Evolutionary conservation across 35 echinoderm and acorn worm species (phyloP).

Genomic region (Ophioderma brevispina): DNA sequence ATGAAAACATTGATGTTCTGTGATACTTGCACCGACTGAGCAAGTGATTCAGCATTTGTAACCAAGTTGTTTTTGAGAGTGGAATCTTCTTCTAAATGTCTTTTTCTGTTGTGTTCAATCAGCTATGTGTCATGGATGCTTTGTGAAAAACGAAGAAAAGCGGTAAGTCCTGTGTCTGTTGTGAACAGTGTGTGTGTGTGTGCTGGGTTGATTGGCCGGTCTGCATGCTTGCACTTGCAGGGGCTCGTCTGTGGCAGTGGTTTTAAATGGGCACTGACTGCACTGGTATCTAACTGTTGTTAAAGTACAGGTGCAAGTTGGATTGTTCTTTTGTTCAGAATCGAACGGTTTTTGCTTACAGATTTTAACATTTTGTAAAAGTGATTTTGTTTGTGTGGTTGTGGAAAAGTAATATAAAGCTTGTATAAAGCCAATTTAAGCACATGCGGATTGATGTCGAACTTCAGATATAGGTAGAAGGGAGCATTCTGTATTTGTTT

Average conservation of each 20-base stretch:
- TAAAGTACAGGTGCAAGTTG: not conserved
- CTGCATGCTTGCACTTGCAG: not conserved
- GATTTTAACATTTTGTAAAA: no score
- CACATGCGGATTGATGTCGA: no score
- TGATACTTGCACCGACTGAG: no score
- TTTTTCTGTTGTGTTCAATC: not conserved
- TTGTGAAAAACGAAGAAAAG: not conserved
- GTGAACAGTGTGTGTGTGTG: not conserved
- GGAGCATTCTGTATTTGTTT: no score
- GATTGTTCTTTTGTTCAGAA: no score
- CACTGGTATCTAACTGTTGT: not conserved
- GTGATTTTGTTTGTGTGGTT: no score
- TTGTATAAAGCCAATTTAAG: no score
- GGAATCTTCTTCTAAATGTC: not conserved
- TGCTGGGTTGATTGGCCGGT: not conserved
- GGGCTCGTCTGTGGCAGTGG: not conserved
- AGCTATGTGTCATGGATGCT: constrained; percentile 9
- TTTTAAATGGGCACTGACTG: not conserved
- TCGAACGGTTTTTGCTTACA: no score
- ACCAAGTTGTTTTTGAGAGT: not conserved
- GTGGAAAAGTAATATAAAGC: no score
- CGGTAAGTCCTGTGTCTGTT: not conserved
- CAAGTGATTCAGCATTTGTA: no score
- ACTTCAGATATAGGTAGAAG: no score
- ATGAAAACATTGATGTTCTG: no score